A percentile compares a stretch with the other conserved stretches of the same genome.
Evolutionary conservation across 2,888 invertebrate species (phyloP).

Genomic region (Spodoptera picta): DNA sequence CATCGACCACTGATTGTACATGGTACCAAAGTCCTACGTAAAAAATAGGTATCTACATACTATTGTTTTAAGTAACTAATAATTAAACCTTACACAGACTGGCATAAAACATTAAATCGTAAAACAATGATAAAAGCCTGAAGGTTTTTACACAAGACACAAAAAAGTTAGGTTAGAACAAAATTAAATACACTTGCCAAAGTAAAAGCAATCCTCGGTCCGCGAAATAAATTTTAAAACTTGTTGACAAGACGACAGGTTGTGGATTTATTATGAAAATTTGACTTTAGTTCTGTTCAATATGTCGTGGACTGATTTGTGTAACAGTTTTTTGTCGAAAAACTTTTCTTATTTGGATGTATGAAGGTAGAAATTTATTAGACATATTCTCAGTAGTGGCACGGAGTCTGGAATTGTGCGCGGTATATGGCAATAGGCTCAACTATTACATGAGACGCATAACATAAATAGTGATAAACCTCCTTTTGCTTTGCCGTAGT

Average conservation of each 20-base stretch:
- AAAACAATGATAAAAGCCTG: not conserved
- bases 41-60: too few relatives aligned
- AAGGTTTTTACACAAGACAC: not conserved
- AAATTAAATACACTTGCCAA: slow-evolving; percentile 11
- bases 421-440: too few relatives aligned
- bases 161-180: slow-evolving; percentile 3
- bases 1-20: too few relatives aligned
- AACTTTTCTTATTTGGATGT: slow-evolving; percentile 29
- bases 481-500: too few relatives aligned
- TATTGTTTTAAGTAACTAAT: too few relatives aligned
- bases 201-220: slow-evolving; percentile 4
- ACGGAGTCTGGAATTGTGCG: too few relatives aligned
- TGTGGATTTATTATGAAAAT: slow-evolving; percentile 37
- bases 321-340: slow-evolving; percentile 16
- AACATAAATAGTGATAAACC: too few relatives aligned
- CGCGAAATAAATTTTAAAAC: slow-evolving; percentile 35
- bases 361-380: slow-evolving; percentile 22
- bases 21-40: too few relatives aligned
- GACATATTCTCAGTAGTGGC: too few relatives aligned
- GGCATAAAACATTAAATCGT: too few relatives aligned
- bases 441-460: too few relatives aligned
- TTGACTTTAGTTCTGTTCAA: slow-evolving; percentile 23
- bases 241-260: slow-evolving; percentile 30
- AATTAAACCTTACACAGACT: too few relatives aligned
- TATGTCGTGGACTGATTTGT: slow-evolving; percentile 26